Percentiles rank a stretch among this genome's conserved stretches.
phyloP scores from a whole-genome alignment of 2,113 vertebrate species.

The Camelus bactrianus region DNA sequence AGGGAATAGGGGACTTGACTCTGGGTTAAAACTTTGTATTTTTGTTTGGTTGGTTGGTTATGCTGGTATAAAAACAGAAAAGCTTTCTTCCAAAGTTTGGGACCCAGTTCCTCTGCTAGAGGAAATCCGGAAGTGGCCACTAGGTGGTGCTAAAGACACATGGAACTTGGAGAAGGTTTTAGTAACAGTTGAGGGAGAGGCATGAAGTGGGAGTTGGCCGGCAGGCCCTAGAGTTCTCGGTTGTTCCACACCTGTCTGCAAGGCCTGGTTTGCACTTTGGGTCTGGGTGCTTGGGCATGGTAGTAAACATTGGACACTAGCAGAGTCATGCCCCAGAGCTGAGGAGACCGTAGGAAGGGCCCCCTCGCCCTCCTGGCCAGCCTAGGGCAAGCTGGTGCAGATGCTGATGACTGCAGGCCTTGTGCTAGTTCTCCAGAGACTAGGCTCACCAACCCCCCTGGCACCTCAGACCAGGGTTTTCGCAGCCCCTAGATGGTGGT shows the following conservation, averaged over 20 bases:
- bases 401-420: fast-evolving
- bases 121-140: conserved; percentile 39
- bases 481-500: too few relatives aligned
- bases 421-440: background rate
- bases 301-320: background rate
- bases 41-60: conserved; percentile 1
- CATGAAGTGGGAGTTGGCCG: background rate
- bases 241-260: background rate
- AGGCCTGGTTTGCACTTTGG: background rate
- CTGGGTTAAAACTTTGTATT: background rate
- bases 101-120: background rate
- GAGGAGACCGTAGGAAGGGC: background rate
- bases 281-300: background rate
- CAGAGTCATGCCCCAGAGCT: background rate
- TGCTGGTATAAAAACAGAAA: background rate
- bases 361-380: background rate
- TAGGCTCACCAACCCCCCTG: background rate
- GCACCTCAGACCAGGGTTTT: background rate
- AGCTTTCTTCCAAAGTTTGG: background rate
- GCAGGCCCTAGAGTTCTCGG: background rate
- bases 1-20: background rate
- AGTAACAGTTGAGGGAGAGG: background rate
- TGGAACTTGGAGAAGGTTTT: background rate
- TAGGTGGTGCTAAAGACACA: conserved; percentile 74
- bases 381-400: background rate